Conservation (phyloP, 2,797 vertebrate genomes). For the Peromyscus melanophrys region DNA sequence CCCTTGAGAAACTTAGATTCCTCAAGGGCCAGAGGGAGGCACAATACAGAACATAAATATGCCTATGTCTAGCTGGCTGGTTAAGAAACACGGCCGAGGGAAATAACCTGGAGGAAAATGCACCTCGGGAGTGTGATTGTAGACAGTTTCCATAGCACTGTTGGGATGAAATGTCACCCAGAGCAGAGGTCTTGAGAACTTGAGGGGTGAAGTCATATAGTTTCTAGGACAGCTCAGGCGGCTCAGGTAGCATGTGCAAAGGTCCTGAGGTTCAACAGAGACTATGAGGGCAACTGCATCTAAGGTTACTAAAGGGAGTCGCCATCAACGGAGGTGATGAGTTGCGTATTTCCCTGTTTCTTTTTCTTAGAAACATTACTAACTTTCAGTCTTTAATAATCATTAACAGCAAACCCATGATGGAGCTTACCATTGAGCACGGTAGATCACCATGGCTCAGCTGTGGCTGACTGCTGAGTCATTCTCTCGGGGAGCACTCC, state of each 20-base stretch:
- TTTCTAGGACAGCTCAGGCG: neutral
- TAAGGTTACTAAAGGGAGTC: conserved; percentile 5
- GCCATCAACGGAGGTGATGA: neutral
- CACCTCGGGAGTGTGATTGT: neutral
- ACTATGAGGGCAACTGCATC: neutral
- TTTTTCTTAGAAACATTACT: conserved; percentile 8
- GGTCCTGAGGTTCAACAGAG: neutral
- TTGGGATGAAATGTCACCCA: neutral
- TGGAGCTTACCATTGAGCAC: neutral
- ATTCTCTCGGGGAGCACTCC: neutral
- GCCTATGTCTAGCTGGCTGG: neutral
- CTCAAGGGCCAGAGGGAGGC: too few relatives aligned
- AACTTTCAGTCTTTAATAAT: conserved; percentile 21
- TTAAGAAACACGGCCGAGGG: neutral
- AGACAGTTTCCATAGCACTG: neutral
- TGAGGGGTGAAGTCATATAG: neutral
- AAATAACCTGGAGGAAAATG: neutral
- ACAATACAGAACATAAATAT: neutral
- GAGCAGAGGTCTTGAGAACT: neutral
- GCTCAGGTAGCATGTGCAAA: neutral
- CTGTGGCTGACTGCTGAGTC: neutral
- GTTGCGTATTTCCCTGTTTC: neutral
- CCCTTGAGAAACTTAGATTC: neutral
- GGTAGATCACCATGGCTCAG: rapidly evolving
- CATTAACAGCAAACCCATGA: neutral